Conservation (phyloP, 2,113 vertebrate genomes). For the Notechis scutatus region DNA sequence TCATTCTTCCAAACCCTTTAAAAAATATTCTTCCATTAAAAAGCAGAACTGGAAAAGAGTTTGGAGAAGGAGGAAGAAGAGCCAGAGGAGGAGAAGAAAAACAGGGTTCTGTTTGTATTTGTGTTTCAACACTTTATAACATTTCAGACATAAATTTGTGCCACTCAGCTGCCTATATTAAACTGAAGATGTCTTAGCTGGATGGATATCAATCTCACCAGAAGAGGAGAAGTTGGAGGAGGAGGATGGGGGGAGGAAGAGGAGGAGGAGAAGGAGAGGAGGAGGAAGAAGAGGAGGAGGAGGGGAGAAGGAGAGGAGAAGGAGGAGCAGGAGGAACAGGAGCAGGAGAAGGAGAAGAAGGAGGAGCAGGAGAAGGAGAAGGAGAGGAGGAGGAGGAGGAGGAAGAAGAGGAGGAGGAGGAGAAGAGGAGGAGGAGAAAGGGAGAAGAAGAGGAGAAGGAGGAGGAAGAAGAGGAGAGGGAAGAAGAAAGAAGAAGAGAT, state of each 20-base stretch:
- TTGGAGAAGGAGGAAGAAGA: not conserved
- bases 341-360: not conserved
- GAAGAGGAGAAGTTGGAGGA: no score
- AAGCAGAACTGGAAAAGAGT: not conserved
- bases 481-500: not conserved
- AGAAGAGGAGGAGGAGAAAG: accelerated
- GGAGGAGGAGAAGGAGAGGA: no score
- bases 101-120: not conserved
- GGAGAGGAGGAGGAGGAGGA: accelerated
- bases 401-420: accelerated
- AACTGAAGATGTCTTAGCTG: no score
- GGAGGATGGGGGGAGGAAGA: no score
- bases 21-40: not conserved
- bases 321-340: not conserved
- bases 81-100: not conserved
- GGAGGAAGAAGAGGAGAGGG: accelerated
- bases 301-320: not conserved
- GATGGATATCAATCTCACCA: no score
- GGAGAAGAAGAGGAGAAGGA: accelerated
- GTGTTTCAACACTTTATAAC: no score
- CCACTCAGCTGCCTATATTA: no score
- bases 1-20: not conserved
- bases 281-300: accelerated
- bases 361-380: not conserved
- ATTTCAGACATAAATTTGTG: no score